Conservation (phyloP, 2,888 invertebrate species). For the Yponomeuta cagnagella region DNA sequence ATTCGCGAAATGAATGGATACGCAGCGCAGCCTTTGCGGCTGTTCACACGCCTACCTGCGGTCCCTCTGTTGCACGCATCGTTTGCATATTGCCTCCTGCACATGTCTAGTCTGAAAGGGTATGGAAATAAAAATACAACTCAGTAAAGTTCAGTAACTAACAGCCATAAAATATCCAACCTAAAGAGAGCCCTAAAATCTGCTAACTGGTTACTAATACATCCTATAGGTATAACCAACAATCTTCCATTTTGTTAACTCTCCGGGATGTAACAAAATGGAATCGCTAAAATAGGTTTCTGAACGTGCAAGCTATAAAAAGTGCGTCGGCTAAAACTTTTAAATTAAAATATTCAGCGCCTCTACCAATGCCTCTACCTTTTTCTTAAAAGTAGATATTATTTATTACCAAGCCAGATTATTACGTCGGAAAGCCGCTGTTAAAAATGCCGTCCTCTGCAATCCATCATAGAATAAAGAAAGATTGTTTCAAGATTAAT, state of each 20-base stretch:
- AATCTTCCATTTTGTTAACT: background rate
- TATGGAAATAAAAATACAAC: constrained; percentile 75
- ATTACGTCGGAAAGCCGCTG: constrained; percentile 62
- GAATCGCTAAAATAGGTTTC: constrained; percentile 7
- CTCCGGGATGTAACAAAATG: constrained; percentile 18
- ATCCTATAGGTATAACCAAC: background rate
- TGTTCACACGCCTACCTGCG: constrained; percentile 87
- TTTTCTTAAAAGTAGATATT: constrained; percentile 36
- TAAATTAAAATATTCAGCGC: constrained; percentile 61
- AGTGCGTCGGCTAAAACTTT: constrained; percentile 13
- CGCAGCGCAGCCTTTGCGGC: constrained; percentile 21
- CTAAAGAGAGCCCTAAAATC: background rate
- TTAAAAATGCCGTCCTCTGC: constrained; percentile 59
- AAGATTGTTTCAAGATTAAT: constrained; percentile 55
- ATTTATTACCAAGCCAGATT: constrained; percentile 63
- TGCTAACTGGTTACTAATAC: background rate
- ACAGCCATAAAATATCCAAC: background rate
- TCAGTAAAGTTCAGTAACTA: constrained; percentile 9
- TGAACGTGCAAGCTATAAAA: constrained; percentile 18
- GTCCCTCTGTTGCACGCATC: constrained; percentile 98
- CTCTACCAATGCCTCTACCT: constrained; percentile 74
- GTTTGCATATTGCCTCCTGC: constrained; percentile 95
- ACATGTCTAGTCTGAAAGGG: constrained; percentile 98
- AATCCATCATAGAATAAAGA: constrained; percentile 41
- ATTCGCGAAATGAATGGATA: background rate